Evolutionary conservation across 1,140 invertebrate genomes (phyloP).

Genomic region (Dinoponera quadriceps): DNA sequence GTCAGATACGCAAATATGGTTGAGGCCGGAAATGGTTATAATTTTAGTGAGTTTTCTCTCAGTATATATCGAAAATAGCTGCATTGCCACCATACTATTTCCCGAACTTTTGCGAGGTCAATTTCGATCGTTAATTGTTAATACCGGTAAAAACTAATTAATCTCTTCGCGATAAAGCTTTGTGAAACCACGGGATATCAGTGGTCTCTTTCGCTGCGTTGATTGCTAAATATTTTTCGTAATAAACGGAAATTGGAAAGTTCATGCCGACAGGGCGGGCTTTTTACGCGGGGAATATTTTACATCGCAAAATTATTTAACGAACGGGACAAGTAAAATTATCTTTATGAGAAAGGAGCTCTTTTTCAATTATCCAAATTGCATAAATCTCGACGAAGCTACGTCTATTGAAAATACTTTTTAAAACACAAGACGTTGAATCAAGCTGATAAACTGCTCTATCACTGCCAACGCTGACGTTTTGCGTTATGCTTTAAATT

Average conservation of each 20-base stretch:
- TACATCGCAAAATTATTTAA: neutral
- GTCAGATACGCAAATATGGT: too few species aligned
- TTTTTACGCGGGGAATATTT: slow-evolving; percentile 15
- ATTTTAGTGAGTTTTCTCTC: too few species aligned
- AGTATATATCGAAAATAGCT: slow-evolving; percentile 40
- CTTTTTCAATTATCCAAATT: slow-evolving; percentile 9
- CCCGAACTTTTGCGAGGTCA: neutral
- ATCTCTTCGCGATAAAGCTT: slow-evolving; percentile 10
- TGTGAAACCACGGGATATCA: slow-evolving; percentile 28
- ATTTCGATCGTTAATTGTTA: slow-evolving; percentile 39
- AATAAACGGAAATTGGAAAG: slow-evolving; percentile 11
- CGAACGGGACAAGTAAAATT: too few species aligned
- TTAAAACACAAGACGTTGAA: too few species aligned
- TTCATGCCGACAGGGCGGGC: slow-evolving; percentile 7
- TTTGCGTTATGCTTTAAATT: too few species aligned
- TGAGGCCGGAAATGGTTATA: too few species aligned
- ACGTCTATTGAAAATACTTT: neutral
- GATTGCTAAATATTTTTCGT: slow-evolving; percentile 31
- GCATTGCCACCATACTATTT: neutral
- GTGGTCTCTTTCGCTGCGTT: neutral
- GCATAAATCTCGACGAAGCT: neutral
- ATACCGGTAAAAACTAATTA: slow-evolving; percentile 39
- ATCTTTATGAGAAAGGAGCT: neutral
- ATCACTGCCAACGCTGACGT: too few species aligned
- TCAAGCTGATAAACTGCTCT: too few species aligned